Evolutionary conservation across 1,140 invertebrate species (phyloP).

Genomic region (Teleogryllus occipitalis): DNA sequence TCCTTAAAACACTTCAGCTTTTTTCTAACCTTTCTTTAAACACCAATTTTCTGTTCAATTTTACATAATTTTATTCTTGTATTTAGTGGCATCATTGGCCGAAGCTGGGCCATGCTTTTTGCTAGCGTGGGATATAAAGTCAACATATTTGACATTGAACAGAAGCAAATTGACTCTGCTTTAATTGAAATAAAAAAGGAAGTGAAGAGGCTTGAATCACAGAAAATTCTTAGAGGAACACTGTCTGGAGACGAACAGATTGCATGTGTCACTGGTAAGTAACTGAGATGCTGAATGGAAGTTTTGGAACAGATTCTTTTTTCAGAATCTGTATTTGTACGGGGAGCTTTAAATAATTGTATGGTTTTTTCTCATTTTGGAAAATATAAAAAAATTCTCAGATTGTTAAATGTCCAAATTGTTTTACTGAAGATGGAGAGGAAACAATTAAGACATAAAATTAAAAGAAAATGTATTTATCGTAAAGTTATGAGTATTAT

Average conservation of each 20-base stretch:
- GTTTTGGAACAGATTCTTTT: too few relatives aligned
- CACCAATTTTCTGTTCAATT: background rate
- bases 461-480: too few relatives aligned
- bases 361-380: too few relatives aligned
- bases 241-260: conserved; percentile 66
- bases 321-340: too few relatives aligned
- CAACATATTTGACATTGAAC: conserved; percentile 70
- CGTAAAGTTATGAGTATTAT: too few relatives aligned
- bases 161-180: conserved; percentile 63
- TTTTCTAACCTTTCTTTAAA: too few relatives aligned
- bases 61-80: background rate
- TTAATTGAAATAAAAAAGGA: conserved; percentile 65
- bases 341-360: too few relatives aligned
- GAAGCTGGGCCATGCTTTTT: conserved; percentile 93
- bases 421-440: too few relatives aligned
- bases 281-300: background rate
- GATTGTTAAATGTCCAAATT: too few relatives aligned
- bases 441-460: too few relatives aligned
- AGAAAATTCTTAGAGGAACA: conserved; percentile 63
- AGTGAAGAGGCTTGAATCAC: conserved; percentile 57
- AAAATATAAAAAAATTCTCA: too few relatives aligned
- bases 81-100: conserved; percentile 80
- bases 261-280: conserved; percentile 64
- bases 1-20: too few relatives aligned
- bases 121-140: conserved; percentile 86